Evolutionary conservation across 2,113 vertebrate species (phyloP).

Genomic region (Pelecanoides urinatrix): DNA sequence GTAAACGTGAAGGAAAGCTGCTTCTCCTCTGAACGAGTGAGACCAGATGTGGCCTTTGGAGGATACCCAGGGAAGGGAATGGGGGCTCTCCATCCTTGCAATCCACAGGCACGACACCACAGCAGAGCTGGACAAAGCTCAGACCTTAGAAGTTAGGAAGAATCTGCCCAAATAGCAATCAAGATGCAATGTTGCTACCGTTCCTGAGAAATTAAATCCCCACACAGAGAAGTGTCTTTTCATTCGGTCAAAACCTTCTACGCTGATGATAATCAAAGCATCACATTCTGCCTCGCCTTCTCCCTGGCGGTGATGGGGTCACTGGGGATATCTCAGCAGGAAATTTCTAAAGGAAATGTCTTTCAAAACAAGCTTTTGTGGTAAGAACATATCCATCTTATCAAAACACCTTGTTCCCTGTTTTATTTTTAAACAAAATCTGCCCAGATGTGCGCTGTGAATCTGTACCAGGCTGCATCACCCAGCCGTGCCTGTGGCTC

Average conservation of each 20-base stretch:
- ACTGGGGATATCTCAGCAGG: background rate
- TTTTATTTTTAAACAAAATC: background rate
- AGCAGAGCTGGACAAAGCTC: background rate
- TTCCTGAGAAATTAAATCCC: background rate
- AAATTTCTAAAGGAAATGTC: slow-evolving; percentile 1
- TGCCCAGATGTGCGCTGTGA: background rate
- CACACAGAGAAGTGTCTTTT: background rate
- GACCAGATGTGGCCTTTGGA: background rate
- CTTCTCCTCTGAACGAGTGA: background rate
- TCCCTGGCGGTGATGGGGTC: background rate
- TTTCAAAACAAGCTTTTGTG: background rate
- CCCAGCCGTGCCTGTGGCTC: accelerated
- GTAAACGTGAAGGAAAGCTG: background rate
- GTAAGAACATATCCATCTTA: background rate
- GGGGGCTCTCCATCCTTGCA: background rate
- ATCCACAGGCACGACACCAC: background rate
- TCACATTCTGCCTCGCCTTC: background rate
- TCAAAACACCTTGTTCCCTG: background rate
- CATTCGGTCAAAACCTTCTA: background rate
- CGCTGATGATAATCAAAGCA: background rate
- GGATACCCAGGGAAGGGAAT: background rate
- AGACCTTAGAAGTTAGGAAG: background rate
- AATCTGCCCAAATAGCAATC: background rate
- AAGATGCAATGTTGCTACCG: accelerated
- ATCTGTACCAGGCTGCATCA: background rate